phyloP scores from a whole-genome alignment of 2,888 invertebrate genomes.

The Anthrax anthrax region DNA sequence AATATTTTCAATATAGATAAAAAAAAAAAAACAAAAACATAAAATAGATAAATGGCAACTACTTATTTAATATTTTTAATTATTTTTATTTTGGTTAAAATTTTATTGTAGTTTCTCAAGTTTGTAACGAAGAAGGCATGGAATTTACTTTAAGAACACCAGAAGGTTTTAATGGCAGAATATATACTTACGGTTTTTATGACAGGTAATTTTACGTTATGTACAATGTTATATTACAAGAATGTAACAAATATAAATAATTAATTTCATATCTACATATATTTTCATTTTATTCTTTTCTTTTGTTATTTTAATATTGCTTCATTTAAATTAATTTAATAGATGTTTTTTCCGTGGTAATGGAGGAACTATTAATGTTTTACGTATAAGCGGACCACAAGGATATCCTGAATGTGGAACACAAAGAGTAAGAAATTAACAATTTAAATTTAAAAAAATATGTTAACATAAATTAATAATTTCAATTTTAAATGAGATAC shows the following conservation, averaged over 20 bases:
- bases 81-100: too few species aligned
- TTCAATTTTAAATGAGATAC: background rate
- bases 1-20: too few species aligned
- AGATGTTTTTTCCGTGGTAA: constrained; percentile 83
- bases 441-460: too few species aligned
- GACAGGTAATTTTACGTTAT: constrained; percentile 40
- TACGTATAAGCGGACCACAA: constrained; percentile 75
- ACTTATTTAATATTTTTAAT: too few species aligned
- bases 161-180: constrained; percentile 77
- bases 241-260: too few species aligned
- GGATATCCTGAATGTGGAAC: constrained; percentile 92
- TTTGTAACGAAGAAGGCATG: constrained; percentile 89
- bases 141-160: constrained; percentile 79
- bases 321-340: background rate
- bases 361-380: constrained; percentile 67
- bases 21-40: too few species aligned
- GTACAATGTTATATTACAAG: background rate
- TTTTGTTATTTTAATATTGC: too few species aligned
- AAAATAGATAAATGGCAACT: too few species aligned
- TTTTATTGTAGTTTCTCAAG: constrained; percentile 57
- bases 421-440: constrained; percentile 44
- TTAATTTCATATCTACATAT: background rate
- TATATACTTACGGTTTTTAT: constrained; percentile 84
- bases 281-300: background rate
- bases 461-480: background rate